These are phyloP conservation scores for Tylochromis polylepis DNA, from an alignment of 2,113 vertebrate species.

Conservation along the genomic window DNA sequence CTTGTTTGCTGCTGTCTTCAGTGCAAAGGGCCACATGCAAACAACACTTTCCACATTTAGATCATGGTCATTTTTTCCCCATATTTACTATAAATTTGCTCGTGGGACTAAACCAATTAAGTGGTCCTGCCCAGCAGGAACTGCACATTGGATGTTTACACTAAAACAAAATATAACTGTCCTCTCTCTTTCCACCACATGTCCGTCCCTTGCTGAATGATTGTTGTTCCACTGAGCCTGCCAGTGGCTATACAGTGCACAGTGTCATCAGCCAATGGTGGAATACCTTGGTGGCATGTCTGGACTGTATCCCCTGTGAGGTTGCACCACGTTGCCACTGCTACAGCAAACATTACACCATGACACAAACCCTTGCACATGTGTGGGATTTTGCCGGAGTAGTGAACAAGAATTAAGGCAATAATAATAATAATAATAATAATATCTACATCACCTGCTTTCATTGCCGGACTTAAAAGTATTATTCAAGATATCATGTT, in stretches of 20 bases:
- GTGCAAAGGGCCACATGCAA: neutral
- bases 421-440: neutral
- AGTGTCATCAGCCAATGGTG: conserved; percentile 17
- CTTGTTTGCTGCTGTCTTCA: neutral
- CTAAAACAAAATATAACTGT: conserved; percentile 40
- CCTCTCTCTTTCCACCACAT: conserved; percentile 15
- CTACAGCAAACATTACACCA: conserved; percentile 58
- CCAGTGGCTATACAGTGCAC: conserved; percentile 10
- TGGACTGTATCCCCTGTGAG: conserved; percentile 32
- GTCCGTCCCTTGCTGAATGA: conserved; percentile 19
- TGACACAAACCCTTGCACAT: conserved; percentile 40
- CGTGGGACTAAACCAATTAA: neutral
- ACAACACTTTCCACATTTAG: neutral
- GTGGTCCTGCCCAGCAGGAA: conserved; percentile 2
- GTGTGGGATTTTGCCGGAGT: conserved; percentile 21
- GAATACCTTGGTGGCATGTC: conserved; percentile 38
- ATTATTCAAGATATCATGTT: neutral
- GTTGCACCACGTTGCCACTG: conserved; percentile 49
- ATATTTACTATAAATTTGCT: conserved; percentile 16
- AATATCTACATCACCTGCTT: neutral
- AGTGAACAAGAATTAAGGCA: neutral
- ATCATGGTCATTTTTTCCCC: neutral
- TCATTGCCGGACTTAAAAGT: neutral
- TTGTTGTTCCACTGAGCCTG: conserved; percentile 39
- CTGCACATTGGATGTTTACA: conserved; percentile 39